Evolutionary conservation across 2,888 invertebrate species (phyloP), one percentile per base, ranked within the genome.

Genomic region (Dorcus parallelipipedus): DNA sequence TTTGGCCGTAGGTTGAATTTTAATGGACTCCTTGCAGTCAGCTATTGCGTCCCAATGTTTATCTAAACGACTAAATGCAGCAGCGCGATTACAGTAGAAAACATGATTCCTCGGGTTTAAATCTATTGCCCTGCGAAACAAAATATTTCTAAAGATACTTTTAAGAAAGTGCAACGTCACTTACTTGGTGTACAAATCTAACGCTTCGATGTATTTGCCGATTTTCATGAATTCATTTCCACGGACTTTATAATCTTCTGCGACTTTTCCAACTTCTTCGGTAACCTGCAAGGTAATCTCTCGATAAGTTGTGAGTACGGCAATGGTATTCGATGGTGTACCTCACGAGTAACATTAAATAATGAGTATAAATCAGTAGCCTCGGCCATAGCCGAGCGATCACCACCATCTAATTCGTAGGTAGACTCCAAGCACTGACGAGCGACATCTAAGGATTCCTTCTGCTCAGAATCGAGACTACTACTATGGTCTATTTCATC

Each of bases 41-140:
- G 88, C 86, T 53, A 98, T 89, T 9, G 97, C 95, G 60, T 86
- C 83, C 56, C 88, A 84, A 72, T 94, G 90, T 71, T 92, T 88
- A 50, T 90, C 90, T 64, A 97, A 80, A 74, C 95, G 94, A 74
- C 92, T 96, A 76, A 91, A 90, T 0, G 97, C 96, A 1, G 98
- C 98, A 48, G 98, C 99, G 66, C 98, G 87, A 76, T 99, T 99
- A 77, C 97, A 97, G 77, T 93, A 98, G 79, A 91, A 98, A 38
- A 98, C 93, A 0, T 97, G 90, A 81, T 97, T 97, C 61, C 85
- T 84, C 23, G 89, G 87, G 76, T 97, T 93, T 57, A 95, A 80
- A 69, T 88, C 84, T 64, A 99, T 93, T 9, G 98, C 97, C 69
- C 93, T 90, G 66, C 75, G 82, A 78, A 61, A 55, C 48, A 50